Percentiles rank a stretch among this genome's conserved stretches.
These are phyloP conservation scores for Numida meleagris DNA, from an alignment of 2,113 vertebrate species.

Conservation along the genomic window DNA sequence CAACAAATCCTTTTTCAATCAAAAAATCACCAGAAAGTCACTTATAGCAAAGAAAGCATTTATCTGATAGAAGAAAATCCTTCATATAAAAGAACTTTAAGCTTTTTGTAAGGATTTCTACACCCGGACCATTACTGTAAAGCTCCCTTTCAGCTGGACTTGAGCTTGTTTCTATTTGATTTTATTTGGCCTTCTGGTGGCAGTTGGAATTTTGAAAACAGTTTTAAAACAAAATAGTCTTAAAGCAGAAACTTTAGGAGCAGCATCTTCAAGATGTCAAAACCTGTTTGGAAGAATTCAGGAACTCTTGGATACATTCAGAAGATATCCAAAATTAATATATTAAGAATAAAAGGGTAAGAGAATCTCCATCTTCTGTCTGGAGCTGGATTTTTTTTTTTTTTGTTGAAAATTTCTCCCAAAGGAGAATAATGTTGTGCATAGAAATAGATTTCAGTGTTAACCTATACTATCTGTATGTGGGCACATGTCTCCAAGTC, in stretches of 20 bases:
- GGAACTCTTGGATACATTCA: not conserved
- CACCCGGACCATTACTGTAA: conserved; percentile 2
- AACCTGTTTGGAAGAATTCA: not conserved
- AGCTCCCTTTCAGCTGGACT: conserved; percentile 32
- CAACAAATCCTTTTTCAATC: conserved; percentile 16
- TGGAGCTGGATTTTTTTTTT: not conserved
- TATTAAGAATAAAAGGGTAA: not conserved
- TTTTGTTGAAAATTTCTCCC: not conserved
- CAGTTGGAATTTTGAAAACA: not conserved
- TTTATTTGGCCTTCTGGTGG: not conserved
- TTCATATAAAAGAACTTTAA: conserved; percentile 18
- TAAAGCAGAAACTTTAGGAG: conserved; percentile 1
- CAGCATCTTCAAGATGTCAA: conserved; percentile 5
- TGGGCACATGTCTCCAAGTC: not conserved
- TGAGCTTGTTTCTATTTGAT: conserved; percentile 25
- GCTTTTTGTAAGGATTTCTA: not conserved
- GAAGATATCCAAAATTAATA: not conserved
- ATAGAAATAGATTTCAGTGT: not conserved
- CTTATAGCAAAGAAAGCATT: conserved; percentile 5
- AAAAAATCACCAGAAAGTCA: conserved; percentile 38
- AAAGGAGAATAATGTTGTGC: not conserved
- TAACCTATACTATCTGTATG: not conserved
- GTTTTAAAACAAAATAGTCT: not conserved
- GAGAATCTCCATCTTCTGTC: not conserved
- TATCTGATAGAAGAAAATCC: conserved; percentile 38